Evolutionary conservation across 2,797 vertebrate genomes (phyloP), one percentile per base, ranked within the genome.

Genomic region (Phylloscopus collybita): DNA sequence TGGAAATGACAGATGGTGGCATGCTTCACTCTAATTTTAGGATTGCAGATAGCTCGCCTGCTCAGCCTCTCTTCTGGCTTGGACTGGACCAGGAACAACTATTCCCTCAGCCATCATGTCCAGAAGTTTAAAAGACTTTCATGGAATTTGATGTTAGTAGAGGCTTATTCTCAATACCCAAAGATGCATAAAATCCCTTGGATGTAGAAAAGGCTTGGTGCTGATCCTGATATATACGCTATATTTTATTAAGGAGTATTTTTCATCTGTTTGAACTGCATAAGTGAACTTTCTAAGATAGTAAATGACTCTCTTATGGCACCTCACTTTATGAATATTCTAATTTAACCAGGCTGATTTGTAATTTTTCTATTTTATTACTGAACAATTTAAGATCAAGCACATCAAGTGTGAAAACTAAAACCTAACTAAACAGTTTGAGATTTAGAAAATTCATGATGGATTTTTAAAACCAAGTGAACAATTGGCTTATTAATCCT

Each of bases 401-500:
- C 93, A 92, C 90, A 96, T 94, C 70, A 93, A 97, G 94, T 95
- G 45, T 90, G 83, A 93, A 96, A 97, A 95, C 73, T 93, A 91
- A 97, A 96, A 86, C 80, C 86, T 94, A 95, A 92, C 86, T 93
- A 94, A 97, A 96, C 91, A 96, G 78, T 96, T 92, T 70, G 71
- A 96, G 88, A 95, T 97, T 97, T 95, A 97, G 86, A 92, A 97
- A 97, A 97, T 96, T 96, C 89, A 75, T 95, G 96, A 78, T 78
- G 90, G 84, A 89, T 91, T 97, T 97, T 96, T 91, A 97, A 97
- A 97, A 96, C 96, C 86, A 87, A 86, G 64, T 76, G 87, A 97
- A 97, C 73, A 97, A 96, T 92, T 95, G 74, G 36, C 95, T 96
- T 92, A 69, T 95, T 97, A 97, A 95, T 87, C 86, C 73, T 92